Evolutionary conservation across 2,797 vertebrate genomes (phyloP), one percentile per base, ranked within the genome.

Genomic region (Acrossocheilus wenchowensis): DNA sequence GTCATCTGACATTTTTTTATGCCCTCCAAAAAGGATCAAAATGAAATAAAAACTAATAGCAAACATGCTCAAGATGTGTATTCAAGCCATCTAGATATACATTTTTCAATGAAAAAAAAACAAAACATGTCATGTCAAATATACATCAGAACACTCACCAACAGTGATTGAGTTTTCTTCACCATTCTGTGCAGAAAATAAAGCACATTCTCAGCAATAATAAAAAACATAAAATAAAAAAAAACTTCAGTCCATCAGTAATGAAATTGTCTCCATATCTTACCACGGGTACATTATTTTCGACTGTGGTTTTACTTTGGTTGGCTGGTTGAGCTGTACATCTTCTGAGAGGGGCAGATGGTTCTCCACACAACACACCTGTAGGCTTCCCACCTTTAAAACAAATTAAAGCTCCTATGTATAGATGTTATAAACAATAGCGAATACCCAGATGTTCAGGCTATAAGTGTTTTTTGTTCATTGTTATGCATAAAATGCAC

Each of bases 311-410:
- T 85, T 90, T 36, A 30, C 62, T 84, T 50, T 86, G 88, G 88
- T 87, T 92, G 86, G 10, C 60, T 84, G 74, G 45, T 43, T 92
- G 92, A 88, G 92, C 91, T 23, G 88, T 92, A 87, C 94, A 94
- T 94, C 95, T 94, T 89, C 95, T 94, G 80, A 95, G 92, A 0
- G 95, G 95, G 23, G 95, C 95, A 0, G 95, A 96, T 1, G 95
- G 77, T 80, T 96, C 95, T 15, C 95, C 95, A 88, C 95, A 95
- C 80, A 96, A 91, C 60, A 96, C 94, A 54, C 95, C 95, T 50
- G 94, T 95, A 23, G 95, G 94, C 88, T 95, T 95, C 64, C 95
- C 95, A 87, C 95, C 95, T 96, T 89, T 36, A 91, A 78, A 83
- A 87, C 0, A 77, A 26, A 79, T 64, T 6, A 43, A 57, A 82